Evolutionary conservation across 2,113 vertebrate species (phyloP), one percentile per base, ranked within the genome.

Genomic region (Amblyopsis rosae): DNA sequence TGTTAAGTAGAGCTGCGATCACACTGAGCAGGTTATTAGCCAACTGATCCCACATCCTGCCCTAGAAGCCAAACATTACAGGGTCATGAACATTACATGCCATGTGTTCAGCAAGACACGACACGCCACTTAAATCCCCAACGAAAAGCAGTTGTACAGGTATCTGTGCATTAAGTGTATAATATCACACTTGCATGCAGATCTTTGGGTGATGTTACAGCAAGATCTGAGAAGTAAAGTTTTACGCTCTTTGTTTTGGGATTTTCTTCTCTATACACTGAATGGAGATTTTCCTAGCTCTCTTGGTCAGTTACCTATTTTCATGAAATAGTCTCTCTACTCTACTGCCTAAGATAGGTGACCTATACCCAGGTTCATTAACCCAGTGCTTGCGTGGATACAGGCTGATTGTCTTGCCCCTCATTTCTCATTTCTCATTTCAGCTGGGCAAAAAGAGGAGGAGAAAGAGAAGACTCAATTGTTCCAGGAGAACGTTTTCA

Each of bases 401-500:
- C 67, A 59, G 16, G 10, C 80, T 88, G 50, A 88, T 81, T 26
- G 2, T 26, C 26, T 26, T 26, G 26, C 72, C 65, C 60, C 5
- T 1, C 26, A 56, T 48, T 45, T 50, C 33, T 7, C 59, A 47
- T 59, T 35, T 74, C 19, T 82, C 63, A n/a, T 54, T 72, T 19
- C 74, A 92, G 90, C 70, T 58, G 58, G 56, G 75, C 65, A 87
- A 70, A 96, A 94, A 81, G 83, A 81, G 0, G 91, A 92, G 45
- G 81, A 79, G 0, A 88, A 94, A 12, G 84, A 90, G 80, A 83
- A 83, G 67, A 90, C 90, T 55, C 81, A 76, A 0, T 79, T 92
- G 47, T 85, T 94, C 66, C 94, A 91, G 35, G 95, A 98, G 90
- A 98, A 99, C 8, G 93, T 96, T 61, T 99, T 99, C 89, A 93